A percentile compares a stretch with the other conserved stretches of the same genome.
phyloP scores from a whole-genome alignment of 2,888 invertebrate species.

The Acronicta psi region DNA sequence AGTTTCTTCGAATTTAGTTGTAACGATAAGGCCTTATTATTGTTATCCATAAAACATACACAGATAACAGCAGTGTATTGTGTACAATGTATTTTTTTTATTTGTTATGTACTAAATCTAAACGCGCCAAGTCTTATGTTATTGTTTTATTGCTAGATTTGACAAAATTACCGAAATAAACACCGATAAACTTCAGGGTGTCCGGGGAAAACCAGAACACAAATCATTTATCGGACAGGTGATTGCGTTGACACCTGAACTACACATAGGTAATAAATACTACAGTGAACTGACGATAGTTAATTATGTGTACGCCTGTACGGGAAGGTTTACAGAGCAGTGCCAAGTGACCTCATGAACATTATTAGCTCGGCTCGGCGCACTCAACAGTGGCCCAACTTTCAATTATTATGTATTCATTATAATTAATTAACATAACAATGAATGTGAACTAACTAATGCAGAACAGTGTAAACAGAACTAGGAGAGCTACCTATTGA shows the following conservation, averaged over 20 bases:
- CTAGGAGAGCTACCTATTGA: no score
- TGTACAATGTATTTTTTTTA: not conserved
- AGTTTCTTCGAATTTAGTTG: not conserved
- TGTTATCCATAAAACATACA: conserved; percentile 5
- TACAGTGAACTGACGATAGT: no score
- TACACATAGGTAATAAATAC: not conserved
- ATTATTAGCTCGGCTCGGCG: no score
- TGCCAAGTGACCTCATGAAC: conserved; percentile 2
- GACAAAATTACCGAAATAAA: not conserved
- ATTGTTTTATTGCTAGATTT: not conserved
- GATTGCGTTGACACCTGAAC: not conserved
- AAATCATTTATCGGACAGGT: no score
- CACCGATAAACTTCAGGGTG: not conserved
- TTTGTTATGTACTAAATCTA: not conserved
- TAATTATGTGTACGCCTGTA: not conserved
- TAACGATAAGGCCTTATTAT: not conserved
- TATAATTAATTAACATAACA: no score
- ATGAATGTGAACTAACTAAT: no score
- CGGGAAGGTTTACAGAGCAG: not conserved
- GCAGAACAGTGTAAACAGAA: no score
- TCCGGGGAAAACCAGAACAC: not conserved
- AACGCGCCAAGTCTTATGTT: not conserved
- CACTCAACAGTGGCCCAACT: no score
- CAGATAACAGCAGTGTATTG: not conserved
- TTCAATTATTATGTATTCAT: no score